A percentile compares a stretch with the other conserved stretches of the same genome.
Evolutionary conservation across 2,888 invertebrate genomes (phyloP).

Genomic region (Calameuta filiformis): DNA sequence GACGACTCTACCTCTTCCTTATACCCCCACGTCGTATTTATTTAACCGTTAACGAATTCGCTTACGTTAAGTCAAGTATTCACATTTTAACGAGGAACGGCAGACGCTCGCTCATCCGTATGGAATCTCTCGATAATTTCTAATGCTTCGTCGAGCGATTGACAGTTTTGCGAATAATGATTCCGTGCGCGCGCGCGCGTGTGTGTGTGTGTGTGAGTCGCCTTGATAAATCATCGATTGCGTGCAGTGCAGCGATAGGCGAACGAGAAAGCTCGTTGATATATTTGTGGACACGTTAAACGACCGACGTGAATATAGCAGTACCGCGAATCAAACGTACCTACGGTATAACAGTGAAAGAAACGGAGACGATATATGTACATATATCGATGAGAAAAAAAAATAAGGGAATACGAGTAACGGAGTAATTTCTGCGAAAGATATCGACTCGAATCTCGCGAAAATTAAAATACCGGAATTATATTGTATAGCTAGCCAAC

Average conservation of each 20-base stretch:
- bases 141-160: slow-evolving; percentile 35
- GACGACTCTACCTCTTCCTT: neutral
- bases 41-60: slow-evolving; percentile 51
- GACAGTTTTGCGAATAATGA: neutral
- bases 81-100: slow-evolving; percentile 54
- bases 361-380: neutral
- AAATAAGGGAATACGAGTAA: neutral
- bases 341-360: neutral
- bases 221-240: neutral
- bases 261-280: neutral
- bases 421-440: neutral
- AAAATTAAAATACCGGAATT: neutral
- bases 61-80: slow-evolving; percentile 58
- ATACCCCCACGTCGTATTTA: slow-evolving; percentile 38
- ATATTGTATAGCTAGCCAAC: neutral
- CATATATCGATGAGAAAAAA: neutral
- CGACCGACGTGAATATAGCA: neutral
- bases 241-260: neutral
- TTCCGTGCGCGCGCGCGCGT: neutral
- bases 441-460: neutral
- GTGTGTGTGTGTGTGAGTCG: neutral
- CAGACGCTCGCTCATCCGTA: neutral
- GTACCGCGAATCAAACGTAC: neutral
- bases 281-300: neutral
- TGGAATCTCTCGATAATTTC: slow-evolving; percentile 39